These are phyloP conservation scores for Oxycera nigricornis DNA, from an alignment of 2,888 invertebrate species.

Conservation along the genomic window DNA sequence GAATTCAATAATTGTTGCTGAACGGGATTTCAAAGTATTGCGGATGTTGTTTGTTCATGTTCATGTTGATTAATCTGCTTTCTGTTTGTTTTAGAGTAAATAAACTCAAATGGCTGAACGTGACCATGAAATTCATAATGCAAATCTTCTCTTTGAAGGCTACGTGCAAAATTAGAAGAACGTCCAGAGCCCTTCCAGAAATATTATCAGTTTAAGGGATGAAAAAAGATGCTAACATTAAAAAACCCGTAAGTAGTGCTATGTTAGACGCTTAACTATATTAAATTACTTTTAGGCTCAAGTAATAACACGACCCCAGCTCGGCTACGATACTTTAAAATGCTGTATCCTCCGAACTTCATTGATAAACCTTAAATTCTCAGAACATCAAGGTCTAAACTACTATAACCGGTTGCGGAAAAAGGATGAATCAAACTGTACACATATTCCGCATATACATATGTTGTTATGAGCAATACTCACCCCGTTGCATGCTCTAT, in stretches of 20 bases:
- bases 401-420: too few species aligned
- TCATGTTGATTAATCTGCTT: too few species aligned
- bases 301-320: slow-evolving; percentile 32
- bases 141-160: slow-evolving; percentile 58
- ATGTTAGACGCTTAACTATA: neutral
- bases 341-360: too few species aligned
- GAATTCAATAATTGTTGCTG: slow-evolving; percentile 57
- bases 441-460: too few species aligned
- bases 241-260: slow-evolving; percentile 50
- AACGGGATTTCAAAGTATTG: slow-evolving; percentile 54
- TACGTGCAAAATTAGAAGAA: slow-evolving; percentile 63
- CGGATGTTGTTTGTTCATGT: too few species aligned
- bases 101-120: slow-evolving; percentile 52
- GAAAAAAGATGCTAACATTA: slow-evolving; percentile 47
- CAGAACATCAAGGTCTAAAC: too few species aligned
- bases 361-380: too few species aligned
- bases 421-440: too few species aligned
- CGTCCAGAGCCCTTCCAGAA: slow-evolving; percentile 49
- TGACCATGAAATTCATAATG: slow-evolving; percentile 55
- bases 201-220: slow-evolving; percentile 49
- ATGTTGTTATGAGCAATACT: too few species aligned
- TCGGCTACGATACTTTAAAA: slow-evolving; percentile 60
- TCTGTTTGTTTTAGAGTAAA: too few species aligned
- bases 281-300: neutral
- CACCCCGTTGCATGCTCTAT: slow-evolving; percentile 54